These are phyloP conservation scores for Phoxinus dragarum DNA, from an alignment of 2,797 vertebrate genomes.

Conservation along the genomic window DNA sequence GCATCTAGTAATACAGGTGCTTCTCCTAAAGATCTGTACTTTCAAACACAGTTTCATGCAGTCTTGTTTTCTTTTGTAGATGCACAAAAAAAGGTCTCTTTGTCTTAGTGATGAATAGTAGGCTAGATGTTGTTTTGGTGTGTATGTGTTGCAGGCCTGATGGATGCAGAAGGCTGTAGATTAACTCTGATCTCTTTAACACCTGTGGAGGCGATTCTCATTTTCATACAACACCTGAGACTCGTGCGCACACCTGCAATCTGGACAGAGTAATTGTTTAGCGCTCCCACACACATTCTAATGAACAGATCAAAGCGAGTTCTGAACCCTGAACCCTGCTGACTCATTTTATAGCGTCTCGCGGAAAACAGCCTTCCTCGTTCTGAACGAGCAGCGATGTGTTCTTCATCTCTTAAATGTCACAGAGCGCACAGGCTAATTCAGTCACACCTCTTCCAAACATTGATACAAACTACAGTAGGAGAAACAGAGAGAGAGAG, in stretches of 20 bases:
- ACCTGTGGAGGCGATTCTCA: conserved; percentile 36
- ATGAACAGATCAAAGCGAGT: conserved; percentile 49
- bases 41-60: background rate
- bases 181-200: conserved; percentile 41
- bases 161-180: conserved; percentile 37
- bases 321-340: conserved; percentile 36
- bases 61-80: background rate
- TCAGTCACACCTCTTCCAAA: conserved; percentile 48
- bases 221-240: conserved; percentile 52
- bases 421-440: conserved; percentile 35
- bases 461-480: conserved; percentile 48
- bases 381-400: conserved; percentile 20
- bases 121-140: background rate
- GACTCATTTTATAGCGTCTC: conserved; percentile 14
- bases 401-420: conserved; percentile 53
- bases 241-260: conserved; percentile 38
- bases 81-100: background rate
- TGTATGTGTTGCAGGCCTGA: conserved; percentile 39
- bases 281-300: conserved; percentile 42
- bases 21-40: background rate
- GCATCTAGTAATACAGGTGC: background rate
- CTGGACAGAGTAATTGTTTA: conserved; percentile 40
- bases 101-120: background rate
- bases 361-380: conserved; percentile 29
- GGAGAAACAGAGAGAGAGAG: conserved; percentile 6